These are phyloP conservation scores for Malurus cyaneus DNA, from an alignment of 2,113 vertebrate species.

Conservation along the genomic window DNA sequence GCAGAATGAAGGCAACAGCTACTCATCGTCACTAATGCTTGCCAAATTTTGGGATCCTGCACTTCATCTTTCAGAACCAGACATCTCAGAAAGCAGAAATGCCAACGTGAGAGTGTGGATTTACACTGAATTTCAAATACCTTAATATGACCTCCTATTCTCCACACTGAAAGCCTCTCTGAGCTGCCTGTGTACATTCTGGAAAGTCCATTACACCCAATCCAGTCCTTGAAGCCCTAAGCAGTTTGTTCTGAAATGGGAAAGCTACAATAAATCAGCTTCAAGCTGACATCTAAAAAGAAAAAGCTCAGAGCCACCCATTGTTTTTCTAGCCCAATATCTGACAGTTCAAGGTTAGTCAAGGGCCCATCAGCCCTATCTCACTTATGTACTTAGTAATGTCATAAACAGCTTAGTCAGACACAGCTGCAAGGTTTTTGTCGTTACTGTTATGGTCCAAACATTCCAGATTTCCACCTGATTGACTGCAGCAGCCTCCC, in stretches of 20 bases:
- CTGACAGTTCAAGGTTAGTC: background rate
- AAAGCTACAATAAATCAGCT: constrained; percentile 4
- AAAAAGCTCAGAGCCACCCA: background rate
- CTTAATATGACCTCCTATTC: background rate
- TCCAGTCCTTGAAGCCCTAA: background rate
- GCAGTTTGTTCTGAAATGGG: background rate
- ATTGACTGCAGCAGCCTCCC: background rate
- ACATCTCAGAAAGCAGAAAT: background rate
- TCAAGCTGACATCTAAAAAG: background rate
- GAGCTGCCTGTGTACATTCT: background rate
- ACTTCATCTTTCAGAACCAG: background rate
- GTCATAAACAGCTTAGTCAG: background rate
- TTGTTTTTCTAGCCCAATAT: background rate
- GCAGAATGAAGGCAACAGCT: background rate
- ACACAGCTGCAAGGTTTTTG: background rate
- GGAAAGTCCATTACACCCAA: background rate
- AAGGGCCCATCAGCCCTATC: background rate
- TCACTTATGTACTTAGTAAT: background rate
- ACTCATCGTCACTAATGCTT: background rate
- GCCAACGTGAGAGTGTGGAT: background rate
- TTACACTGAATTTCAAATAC: background rate
- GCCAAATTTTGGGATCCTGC: background rate
- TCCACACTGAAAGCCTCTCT: background rate
- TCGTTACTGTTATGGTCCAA: background rate
- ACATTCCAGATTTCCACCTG: background rate